Evolutionary conservation across 2,797 vertebrate species (phyloP), one percentile per base, ranked within the genome.

Genomic region (Gila robusta): DNA sequence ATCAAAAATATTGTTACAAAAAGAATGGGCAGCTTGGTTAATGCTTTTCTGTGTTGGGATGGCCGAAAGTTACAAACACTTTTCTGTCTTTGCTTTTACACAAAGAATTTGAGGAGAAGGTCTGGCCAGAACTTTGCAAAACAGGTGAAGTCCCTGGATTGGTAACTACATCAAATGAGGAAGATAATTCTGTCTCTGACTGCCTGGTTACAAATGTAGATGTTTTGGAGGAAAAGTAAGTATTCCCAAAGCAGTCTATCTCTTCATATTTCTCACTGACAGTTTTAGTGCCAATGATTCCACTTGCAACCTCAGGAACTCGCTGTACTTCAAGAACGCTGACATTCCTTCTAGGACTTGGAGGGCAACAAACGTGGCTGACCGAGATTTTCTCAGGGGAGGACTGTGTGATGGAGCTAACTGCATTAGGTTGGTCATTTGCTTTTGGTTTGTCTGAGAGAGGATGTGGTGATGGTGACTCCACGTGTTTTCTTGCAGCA

Each of bases 201-300:
- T 96, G 95, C 88, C 95, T 92, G 0, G 95, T 96, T 89, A 97
- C 93, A 0, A 94, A 94, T 16, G 96, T 95, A 44, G 97, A 97
- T 7, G 93, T 94, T 90, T 91, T 93, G 0, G 96, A 95, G 1
- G 95, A 95, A 83, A 96, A 96, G 74, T 96, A 95, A 79, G 90
- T 94, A 87, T 96, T 97, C 35, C 96, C 95, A 37, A 94, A 95
- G 85, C 92, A 87, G 87, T 96, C 96, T 4, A 93, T 95, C 91
- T 95, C 96, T 90, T 97, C 96, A 0, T 96, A 95, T 87, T 97
- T 96, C 87, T 97, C 96, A 0, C 92, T 96, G 86, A 97, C 90
- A 0, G 94, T 96, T 89, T 95, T 94, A 0, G 93, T 95, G 73
- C 94, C 96, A 0, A 90, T 91, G 9, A 94, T 82, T 71, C 96